Conservation (phyloP, 2,888 invertebrate genomes). For the Belgica antarctica region DNA sequence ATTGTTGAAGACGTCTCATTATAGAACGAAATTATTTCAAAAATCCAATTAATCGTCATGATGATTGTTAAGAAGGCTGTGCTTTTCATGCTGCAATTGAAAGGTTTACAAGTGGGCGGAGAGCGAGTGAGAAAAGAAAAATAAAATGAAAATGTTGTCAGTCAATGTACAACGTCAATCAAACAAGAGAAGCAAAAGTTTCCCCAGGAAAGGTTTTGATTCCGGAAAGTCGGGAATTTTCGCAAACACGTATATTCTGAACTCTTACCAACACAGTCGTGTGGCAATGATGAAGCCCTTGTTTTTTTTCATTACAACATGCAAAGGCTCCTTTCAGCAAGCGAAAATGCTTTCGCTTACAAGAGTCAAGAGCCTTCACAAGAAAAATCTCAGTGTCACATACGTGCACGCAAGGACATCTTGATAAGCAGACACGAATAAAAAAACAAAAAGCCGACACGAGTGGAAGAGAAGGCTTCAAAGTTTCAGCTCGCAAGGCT, state of each 20-base stretch:
- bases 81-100: constrained; percentile 51
- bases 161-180: background rate
- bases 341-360: constrained; percentile 3
- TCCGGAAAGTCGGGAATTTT: constrained; percentile 9
- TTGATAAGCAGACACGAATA: no score
- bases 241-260: no score
- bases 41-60: constrained; percentile 69
- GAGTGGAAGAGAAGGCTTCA: no score
- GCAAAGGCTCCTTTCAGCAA: no score
- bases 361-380: constrained; percentile 1
- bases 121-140: constrained; percentile 14
- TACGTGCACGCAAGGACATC: no score
- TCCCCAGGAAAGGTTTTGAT: background rate
- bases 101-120: no score
- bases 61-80: constrained; percentile 60
- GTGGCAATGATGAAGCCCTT: background rate
- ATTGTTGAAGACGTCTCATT: constrained; percentile 60
- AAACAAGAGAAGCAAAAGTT: background rate
- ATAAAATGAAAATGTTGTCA: no score
- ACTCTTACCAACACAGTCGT: no score
- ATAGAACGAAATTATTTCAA: constrained; percentile 66
- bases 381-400: constrained; percentile 11
- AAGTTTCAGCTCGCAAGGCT: no score
- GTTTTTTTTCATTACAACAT: constrained; percentile 7
- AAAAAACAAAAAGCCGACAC: no score